Percentiles rank a stretch among this genome's conserved stretches.
Conservation (phyloP, 2,113 vertebrate species). For the Nestor notabilis region DNA sequence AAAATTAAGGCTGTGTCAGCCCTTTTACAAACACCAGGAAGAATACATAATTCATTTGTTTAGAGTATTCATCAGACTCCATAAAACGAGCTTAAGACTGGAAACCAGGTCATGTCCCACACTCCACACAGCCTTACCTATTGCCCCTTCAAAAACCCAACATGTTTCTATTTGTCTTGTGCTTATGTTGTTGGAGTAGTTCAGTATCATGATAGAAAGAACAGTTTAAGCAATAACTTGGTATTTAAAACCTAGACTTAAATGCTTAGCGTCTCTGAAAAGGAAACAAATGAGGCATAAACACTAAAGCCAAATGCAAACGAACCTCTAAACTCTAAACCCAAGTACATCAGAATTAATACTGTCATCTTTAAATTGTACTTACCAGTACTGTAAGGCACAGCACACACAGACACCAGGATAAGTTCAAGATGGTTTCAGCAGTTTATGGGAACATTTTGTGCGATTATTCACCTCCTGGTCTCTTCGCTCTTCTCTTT, state of each 20-base stretch:
- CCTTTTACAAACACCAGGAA: neutral
- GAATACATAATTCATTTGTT: slow-evolving; percentile 9
- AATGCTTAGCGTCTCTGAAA: neutral
- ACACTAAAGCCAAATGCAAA: neutral
- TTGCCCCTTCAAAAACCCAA: neutral
- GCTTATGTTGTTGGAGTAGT: neutral
- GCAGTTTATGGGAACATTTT: neutral
- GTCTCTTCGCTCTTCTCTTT: neutral
- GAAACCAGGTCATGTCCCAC: neutral
- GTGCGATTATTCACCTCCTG: neutral
- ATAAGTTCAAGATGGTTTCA: accelerated
- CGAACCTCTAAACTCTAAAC: neutral
- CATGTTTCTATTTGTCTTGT: neutral
- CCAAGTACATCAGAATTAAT: neutral
- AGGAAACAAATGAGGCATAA: neutral
- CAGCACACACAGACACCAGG: neutral
- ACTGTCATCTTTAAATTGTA: neutral
- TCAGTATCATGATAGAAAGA: neutral
- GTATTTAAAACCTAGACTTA: neutral
- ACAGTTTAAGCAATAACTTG: neutral
- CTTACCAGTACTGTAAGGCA: neutral
- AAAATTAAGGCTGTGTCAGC: slow-evolving; percentile 52
- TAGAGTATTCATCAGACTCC: neutral
- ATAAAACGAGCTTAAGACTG: neutral
- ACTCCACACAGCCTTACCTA: neutral